Evolutionary conservation across 1,140 invertebrate genomes (phyloP), one percentile per base, ranked within the genome.

Genomic region (Sminthurinus signatus): DNA sequence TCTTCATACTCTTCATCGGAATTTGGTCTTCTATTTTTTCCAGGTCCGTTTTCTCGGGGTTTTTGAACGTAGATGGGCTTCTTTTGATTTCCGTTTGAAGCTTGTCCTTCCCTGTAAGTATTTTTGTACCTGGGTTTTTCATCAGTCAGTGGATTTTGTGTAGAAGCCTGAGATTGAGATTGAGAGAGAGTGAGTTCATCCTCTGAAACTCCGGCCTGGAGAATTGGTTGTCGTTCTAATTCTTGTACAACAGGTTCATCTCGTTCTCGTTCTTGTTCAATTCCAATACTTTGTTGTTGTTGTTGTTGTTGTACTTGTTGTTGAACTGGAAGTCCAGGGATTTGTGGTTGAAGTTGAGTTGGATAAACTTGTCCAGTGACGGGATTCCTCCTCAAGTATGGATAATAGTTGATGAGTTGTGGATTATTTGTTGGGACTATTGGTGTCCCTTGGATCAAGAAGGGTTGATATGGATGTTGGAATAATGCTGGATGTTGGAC

Each of bases 31-130:
- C 56, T 10, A 5, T 36, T 36, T 5, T 36, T 36, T 8, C 32
- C 19, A 12, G 46, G 17, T 19, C 65, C n/a, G 52, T 43, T 51
- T 57, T 51, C 0, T 48, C 62, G 10, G n/a, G 43, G 36, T 28
- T 68, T 68, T 27, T 68, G 55, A 25, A 68, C 62, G 36, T 68
- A 68, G 32, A 64, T 27, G 28, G 62, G 62, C n/a, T 60, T 64
- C 21, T 57, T 21, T 68, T 64, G 64, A 17, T 68, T 32, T 17
- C 46, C 48, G 36, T 48, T 52, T 0, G 42, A 39, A 25, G 56
- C 32, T 5, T 60, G 32, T 17, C 51, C 42, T 2, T 21, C 36
- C 8, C 67, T 27, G 43, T 46, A 69, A 14, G 42, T 43, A 44
- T 23, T 69, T n/a, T 62, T 59, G 48, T 69, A 69, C 19, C 60